phyloP scores from a whole-genome alignment of 2,113 vertebrate species.

The Ctenodactylus gundi region DNA sequence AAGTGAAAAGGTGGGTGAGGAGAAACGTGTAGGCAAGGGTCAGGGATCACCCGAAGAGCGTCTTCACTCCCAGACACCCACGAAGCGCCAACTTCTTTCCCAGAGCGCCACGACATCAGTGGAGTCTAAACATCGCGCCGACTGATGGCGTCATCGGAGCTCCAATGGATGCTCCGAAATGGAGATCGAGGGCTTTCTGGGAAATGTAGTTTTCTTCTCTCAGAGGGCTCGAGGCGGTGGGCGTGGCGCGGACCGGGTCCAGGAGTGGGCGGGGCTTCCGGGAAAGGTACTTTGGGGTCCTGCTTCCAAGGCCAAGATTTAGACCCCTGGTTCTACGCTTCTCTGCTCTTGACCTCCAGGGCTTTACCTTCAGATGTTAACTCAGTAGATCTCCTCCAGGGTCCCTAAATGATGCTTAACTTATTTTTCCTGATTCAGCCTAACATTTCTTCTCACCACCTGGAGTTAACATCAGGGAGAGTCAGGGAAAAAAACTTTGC shows the following conservation, averaged over 20 bases:
- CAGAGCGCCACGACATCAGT: slow-evolving; percentile 69
- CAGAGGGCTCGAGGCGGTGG: accelerated
- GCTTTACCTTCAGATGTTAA: background rate
- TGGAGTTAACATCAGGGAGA: background rate
- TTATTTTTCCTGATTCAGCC: background rate
- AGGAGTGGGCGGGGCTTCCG: background rate
- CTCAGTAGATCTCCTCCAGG: background rate
- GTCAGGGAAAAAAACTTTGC: slow-evolving; percentile 30
- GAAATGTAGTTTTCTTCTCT: slow-evolving; percentile 46
- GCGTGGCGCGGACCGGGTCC: accelerated
- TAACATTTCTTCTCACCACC: background rate
- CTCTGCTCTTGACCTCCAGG: accelerated
- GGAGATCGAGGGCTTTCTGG: slow-evolving; percentile 40
- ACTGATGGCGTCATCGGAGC: slow-evolving; percentile 56
- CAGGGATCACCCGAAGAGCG: background rate
- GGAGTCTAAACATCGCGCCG: slow-evolving; percentile 58
- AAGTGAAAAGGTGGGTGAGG: background rate
- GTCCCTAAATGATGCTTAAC: accelerated
- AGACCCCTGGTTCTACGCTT: accelerated
- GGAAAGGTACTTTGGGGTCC: accelerated
- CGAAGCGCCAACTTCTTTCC: slow-evolving; percentile 18
- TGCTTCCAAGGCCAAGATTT: accelerated
- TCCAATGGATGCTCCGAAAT: background rate
- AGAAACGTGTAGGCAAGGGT: background rate
- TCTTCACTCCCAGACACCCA: background rate